phyloP scores from a whole-genome alignment of 2,797 vertebrate species.

The Sebastes goodei region DNA sequence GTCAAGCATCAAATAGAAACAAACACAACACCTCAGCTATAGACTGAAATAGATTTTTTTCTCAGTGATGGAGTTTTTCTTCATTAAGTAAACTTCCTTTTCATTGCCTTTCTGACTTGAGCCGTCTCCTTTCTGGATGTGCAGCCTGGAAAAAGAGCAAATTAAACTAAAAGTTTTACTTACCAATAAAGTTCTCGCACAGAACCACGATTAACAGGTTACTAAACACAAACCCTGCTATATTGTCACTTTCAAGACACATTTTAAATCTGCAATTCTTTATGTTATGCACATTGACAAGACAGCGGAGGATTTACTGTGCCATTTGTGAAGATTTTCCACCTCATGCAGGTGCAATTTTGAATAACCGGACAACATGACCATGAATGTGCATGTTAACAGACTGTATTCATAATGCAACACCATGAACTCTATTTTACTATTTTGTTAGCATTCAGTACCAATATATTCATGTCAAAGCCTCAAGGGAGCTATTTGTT shows the following conservation, averaged over 20 bases:
- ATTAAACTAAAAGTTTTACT: not conserved
- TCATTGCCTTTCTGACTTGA: not conserved
- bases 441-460: not conserved
- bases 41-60: not conserved
- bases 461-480: not conserved
- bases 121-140: not conserved
- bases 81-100: slow-evolving; percentile 1
- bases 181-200: not conserved
- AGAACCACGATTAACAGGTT: not conserved
- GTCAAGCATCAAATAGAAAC: not conserved
- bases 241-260: not conserved
- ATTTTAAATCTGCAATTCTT: not conserved
- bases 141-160: not conserved
- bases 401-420: not conserved
- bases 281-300: not conserved
- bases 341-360: not conserved
- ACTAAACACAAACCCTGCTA: not conserved
- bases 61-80: not conserved
- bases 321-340: not conserved
- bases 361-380: not conserved
- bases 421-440: not conserved
- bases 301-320: not conserved
- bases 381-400: not conserved
- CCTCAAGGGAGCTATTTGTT: not conserved
- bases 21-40: not conserved